Percentiles rank a stretch among this genome's conserved stretches.
phyloP scores from a whole-genome alignment of 1,140 invertebrate genomes.

The Zaprionus inermis region DNA sequence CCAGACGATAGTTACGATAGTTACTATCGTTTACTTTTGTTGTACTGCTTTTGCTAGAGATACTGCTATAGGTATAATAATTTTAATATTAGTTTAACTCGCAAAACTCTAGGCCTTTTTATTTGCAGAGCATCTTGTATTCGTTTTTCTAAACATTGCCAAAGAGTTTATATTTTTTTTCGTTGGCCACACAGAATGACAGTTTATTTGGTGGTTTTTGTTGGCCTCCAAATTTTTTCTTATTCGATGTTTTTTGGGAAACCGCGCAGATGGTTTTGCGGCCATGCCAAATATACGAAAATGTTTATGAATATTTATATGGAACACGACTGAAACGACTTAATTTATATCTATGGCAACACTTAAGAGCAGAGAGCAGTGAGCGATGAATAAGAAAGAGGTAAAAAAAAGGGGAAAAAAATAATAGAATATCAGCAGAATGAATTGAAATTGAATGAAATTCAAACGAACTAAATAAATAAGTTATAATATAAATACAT shows the following conservation, averaged over 20 bases:
- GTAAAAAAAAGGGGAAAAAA: neutral
- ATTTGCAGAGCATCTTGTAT: slow-evolving; percentile 2
- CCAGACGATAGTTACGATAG: too few species aligned
- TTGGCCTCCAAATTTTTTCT: slow-evolving; percentile 29
- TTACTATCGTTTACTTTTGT: neutral
- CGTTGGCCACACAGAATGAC: slow-evolving; percentile 46
- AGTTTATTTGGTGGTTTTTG: slow-evolving; percentile 62
- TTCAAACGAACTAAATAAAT: too few species aligned
- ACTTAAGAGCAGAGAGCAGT: neutral
- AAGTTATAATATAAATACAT: too few species aligned
- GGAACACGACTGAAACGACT: neutral
- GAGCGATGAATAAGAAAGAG: neutral
- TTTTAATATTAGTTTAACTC: neutral
- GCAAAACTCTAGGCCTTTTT: neutral
- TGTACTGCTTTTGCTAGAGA: too few species aligned
- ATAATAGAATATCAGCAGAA: neutral
- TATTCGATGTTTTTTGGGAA: slow-evolving; percentile 12
- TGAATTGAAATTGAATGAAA: too few species aligned
- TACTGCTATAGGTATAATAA: too few species aligned
- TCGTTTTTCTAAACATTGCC: neutral
- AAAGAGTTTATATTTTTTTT: neutral
- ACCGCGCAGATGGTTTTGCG: slow-evolving; percentile 51
- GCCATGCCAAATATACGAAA: slow-evolving; percentile 35
- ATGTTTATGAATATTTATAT: slow-evolving; percentile 18
- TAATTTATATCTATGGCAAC: neutral